These are phyloP conservation scores for Puma concolor DNA, from an alignment of 2,113 vertebrate species.

Conservation along the genomic window DNA sequence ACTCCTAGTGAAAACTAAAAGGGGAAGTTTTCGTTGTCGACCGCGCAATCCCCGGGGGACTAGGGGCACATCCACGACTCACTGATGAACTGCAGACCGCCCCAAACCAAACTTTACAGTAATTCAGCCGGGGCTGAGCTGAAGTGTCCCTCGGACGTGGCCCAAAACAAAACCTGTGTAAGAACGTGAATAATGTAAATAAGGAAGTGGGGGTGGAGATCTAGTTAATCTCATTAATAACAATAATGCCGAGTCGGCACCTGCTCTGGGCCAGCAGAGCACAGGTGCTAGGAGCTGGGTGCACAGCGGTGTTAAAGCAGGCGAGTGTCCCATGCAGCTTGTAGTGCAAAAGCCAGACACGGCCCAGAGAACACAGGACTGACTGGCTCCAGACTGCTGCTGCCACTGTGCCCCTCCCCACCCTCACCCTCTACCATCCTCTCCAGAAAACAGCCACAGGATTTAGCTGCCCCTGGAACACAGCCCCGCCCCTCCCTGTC, in stretches of 20 bases:
- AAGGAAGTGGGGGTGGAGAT: background rate
- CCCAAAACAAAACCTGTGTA: background rate
- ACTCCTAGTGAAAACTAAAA: background rate
- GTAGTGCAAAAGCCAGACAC: fast-evolving
- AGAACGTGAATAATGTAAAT: background rate
- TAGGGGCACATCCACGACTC: background rate
- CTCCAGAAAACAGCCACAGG: fast-evolving
- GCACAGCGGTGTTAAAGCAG: no score
- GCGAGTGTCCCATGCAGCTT: no score
- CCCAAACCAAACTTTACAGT: background rate
- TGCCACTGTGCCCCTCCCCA: background rate
- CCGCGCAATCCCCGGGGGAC: background rate
- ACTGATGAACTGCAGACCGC: background rate
- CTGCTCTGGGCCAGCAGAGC: background rate
- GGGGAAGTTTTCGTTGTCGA: background rate
- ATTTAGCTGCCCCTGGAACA: background rate
- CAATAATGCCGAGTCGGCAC: background rate
- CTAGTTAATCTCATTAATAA: background rate
- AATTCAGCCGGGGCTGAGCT: background rate
- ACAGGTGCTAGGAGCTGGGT: background rate
- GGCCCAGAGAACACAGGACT: background rate
- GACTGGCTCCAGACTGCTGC: background rate
- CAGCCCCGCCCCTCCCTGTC: background rate
- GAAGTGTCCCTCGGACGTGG: background rate
- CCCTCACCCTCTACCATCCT: background rate